Evolutionary conservation across 2,888 invertebrate genomes (phyloP), one percentile per base, ranked within the genome.

Genomic region (Craniophora ligustri): DNA sequence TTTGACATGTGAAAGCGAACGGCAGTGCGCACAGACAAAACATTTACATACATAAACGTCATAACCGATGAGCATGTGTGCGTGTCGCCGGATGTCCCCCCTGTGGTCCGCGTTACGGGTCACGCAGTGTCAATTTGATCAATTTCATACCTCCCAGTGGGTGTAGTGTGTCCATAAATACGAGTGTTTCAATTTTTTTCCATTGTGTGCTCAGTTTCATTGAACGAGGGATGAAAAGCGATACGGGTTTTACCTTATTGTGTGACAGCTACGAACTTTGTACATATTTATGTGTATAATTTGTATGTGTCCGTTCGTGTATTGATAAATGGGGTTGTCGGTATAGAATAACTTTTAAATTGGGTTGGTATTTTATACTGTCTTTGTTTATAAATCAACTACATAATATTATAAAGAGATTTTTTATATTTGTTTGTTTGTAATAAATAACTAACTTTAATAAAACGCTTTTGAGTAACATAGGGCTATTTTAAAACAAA

Each of bases 91-190:
- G 73, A 72, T 72, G 66, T 62, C 21, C n/a, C n/a, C 28, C 34
- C 51, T 36, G 38, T 49, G 23, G 34, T 34, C 40, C 42, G 30
- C 3, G 54, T 40, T 46, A 39, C 50, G 53, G 73, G 73, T 72
- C 70, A 66, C 42, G 66, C 57, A 53, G 58, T 72, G 71, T 64
- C 74, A 72, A 70, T 64, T 69, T 70, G 67, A 72, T 70, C 60
- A 66, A 54, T 60, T 73, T 49, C 36, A 48, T 67, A 48, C 67
- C 74, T 28, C 61, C 63, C 57, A 53, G 35, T 38, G 30, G 16
- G 61, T 36, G 56, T 70, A 67, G 54, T 71, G 67, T 67, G 61
- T 28, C 42, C 51, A 61, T 41, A 32, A 31, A 54, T 39, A 15
- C 8, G 16, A 28, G 16, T 49, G 26, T 18, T 28, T 19, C 26